Conservation (phyloP, 1,140 invertebrate species). For the Venturia canescens region DNA sequence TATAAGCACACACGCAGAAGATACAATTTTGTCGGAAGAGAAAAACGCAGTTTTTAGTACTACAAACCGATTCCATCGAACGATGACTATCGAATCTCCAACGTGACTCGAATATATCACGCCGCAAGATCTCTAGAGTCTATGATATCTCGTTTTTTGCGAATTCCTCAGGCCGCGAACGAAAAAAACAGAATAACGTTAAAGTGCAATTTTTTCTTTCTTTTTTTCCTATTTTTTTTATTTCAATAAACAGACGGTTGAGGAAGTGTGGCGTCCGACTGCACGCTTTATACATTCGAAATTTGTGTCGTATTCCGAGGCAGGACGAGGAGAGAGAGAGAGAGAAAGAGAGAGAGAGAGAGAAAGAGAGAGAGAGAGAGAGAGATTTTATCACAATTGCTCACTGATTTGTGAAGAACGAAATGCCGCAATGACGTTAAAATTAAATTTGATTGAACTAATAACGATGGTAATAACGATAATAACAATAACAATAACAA, state of each 20-base stretch:
- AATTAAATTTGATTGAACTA: background rate
- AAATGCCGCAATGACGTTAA: constrained; percentile 15
- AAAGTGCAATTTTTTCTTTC: constrained; percentile 4
- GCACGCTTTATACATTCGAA: constrained; percentile 31
- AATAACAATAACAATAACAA: background rate
- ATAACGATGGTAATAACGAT: background rate
- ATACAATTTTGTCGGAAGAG: background rate
- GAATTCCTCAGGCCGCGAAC: background rate
- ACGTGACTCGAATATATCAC: background rate
- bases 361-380: too few relatives aligned
- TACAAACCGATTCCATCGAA: background rate
- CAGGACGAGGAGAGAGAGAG: too few relatives aligned
- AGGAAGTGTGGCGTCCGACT: background rate
- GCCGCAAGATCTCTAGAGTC: constrained; percentile 15
- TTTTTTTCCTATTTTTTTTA: constrained; percentile 15
- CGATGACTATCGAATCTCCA: constrained; percentile 27
- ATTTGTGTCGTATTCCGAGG: constrained; percentile 3
- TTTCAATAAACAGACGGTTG: background rate
- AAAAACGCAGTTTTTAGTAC: constrained; percentile 18
- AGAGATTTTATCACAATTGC: background rate
- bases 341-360: too few relatives aligned
- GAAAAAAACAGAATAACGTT: background rate
- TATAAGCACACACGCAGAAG: constrained; percentile 6
- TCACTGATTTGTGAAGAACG: constrained; percentile 18
- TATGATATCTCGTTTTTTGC: constrained; percentile 9